Evolutionary conservation across 2,113 vertebrate species (phyloP).

Genomic region (Oreamnos americanus): DNA sequence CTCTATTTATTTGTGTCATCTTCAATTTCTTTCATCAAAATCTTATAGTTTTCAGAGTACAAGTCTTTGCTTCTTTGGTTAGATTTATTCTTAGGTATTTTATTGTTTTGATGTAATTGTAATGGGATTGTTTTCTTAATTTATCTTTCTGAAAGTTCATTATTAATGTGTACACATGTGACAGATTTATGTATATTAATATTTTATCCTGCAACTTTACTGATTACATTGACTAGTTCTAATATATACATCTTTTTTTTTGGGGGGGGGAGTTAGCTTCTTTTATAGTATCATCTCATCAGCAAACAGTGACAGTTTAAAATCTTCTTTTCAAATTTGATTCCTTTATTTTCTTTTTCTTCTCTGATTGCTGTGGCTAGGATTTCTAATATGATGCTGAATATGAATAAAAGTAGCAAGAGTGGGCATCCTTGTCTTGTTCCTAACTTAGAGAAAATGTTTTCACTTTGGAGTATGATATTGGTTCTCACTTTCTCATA

Average conservation of each 20-base stretch:
- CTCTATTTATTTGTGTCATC: background rate
- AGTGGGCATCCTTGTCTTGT: background rate
- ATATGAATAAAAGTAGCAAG: background rate
- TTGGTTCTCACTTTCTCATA: background rate
- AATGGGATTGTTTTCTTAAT: background rate
- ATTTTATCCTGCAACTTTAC: background rate
- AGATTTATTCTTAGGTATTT: background rate
- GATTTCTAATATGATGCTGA: background rate
- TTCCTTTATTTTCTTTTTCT: background rate
- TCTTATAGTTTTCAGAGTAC: background rate
- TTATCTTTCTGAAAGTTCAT: background rate
- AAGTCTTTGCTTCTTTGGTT: background rate
- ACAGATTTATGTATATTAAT: background rate
- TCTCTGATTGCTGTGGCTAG: background rate
- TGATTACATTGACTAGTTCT: background rate
- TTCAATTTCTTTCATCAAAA: background rate
- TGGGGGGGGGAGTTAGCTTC: background rate
- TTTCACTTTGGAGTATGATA: background rate
- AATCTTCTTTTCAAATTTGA: background rate
- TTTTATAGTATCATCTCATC: background rate
- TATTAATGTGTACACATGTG: background rate
- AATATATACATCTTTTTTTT: background rate
- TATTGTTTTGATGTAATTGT: background rate
- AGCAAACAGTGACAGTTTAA: background rate
- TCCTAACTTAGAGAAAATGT: background rate